Conservation (phyloP, 2,888 invertebrate genomes). For the Ichneumon xanthorius region DNA sequence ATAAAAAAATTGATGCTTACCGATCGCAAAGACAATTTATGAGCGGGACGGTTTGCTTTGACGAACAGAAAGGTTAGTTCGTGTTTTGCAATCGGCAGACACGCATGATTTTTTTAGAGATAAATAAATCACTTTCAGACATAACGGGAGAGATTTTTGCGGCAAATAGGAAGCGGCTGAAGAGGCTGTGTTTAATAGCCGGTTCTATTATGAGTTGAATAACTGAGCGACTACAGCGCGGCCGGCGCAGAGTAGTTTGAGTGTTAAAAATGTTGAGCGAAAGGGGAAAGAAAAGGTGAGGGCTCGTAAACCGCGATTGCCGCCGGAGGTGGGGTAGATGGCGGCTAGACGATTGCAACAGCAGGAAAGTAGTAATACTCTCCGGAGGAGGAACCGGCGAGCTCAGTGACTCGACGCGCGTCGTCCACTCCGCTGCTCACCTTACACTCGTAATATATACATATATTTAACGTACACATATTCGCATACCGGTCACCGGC, state of each 20-base stretch:
- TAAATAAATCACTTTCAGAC: neutral
- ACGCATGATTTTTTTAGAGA: neutral
- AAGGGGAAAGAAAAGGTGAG: conserved; percentile 48
- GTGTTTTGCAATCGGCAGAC: no score
- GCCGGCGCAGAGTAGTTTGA: neutral
- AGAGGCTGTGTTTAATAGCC: neutral
- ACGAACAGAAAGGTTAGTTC: no score
- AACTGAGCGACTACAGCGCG: neutral
- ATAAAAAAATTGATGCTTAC: no score
- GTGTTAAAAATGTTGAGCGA: neutral
- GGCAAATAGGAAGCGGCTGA: neutral
- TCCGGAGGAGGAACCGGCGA: conserved; percentile 70
- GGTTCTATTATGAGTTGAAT: neutral
- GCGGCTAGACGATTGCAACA: conserved; percentile 67
- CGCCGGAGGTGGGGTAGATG: conserved; percentile 63
- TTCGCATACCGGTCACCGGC: no score
- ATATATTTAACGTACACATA: no score
- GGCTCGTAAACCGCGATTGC: conserved; percentile 13
- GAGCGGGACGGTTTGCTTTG: no score
- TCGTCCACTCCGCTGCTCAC: conserved; percentile 67
- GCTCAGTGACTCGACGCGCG: conserved; percentile 77
- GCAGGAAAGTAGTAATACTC: conserved; percentile 55
- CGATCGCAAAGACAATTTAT: neutral
- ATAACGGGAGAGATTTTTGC: neutral
- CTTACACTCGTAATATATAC: neutral